Base-by-base conservation (phyloP, 1,140 invertebrate genomes). In the Drosophila nebulosa region DNA sequence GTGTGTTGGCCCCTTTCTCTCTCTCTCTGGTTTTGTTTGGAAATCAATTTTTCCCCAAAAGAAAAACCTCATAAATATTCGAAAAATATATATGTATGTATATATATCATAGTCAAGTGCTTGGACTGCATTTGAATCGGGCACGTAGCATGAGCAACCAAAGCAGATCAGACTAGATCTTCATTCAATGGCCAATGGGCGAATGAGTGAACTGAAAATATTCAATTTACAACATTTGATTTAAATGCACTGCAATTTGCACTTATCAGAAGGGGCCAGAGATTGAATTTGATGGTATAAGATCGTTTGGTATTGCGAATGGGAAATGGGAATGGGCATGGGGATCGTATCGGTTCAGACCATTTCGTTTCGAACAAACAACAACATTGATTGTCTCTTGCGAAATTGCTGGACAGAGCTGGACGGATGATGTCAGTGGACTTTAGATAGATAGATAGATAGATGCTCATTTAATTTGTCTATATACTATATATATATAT, bases 31-130 rank as follows among this genome's bases (percentile, higher is more conserved):
- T 56, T 72, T 70, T 68, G 58, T 84, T 84, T 66, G 68, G 65
- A 70, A 85, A 75, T 76, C 74, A 78, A 71, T 78, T 69, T 51
- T 36, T 10, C 16, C 52, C 30, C 32, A 42, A 42, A 16, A 42
- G 7, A 42, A 42, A 32, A 12, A 32, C 10, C 4, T 16, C 39
- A 42, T 10, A 46, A 46, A 21, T 21, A 46, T 21, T 3, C 39
- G 9, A 21, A 46, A 21, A 21, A 9, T 46, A 46, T 46, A n/a
- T 12, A 32, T 32, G 12, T 35, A 10, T 10, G 12, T 12, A 16
- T 42, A 42, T 42, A 39, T 39, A 14, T 42, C 14, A 42, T 21
- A 46, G 39, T 46, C 39, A 46, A 46, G 39, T 46, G 39, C 18
- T n/a, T 21, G n/a, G n/a, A n/a, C n/a, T n/a, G n/a, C 7, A 7